These are phyloP conservation scores for Eumeta japonica DNA, from an alignment of 1,140 invertebrate genomes.

Conservation along the genomic window DNA sequence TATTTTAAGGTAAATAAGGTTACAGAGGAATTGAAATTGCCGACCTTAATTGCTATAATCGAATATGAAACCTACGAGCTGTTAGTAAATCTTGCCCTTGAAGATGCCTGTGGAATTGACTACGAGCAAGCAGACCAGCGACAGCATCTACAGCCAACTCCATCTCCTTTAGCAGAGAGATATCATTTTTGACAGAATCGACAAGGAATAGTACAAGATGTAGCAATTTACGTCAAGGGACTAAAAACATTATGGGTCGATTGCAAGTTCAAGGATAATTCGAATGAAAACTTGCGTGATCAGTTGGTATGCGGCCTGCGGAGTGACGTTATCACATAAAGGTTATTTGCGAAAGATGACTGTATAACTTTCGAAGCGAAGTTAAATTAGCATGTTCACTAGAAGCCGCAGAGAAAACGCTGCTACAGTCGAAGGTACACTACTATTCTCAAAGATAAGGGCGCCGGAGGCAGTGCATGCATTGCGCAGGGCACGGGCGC, in stretches of 20 bases:
- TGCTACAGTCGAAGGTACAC: constrained; percentile 7
- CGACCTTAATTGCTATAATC: constrained; percentile 13
- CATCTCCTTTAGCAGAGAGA: constrained; percentile 10
- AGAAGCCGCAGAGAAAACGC: constrained; percentile 14
- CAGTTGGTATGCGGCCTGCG: constrained; percentile 17
- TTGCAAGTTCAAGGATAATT: constrained; percentile 8
- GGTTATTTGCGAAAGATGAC: constrained; percentile 16
- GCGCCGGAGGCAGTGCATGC: background rate
- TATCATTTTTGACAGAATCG: constrained; percentile 14
- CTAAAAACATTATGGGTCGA: constrained; percentile 14
- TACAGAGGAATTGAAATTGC: constrained; percentile 6
- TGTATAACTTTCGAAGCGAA: constrained; percentile 6
- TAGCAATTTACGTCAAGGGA: constrained; percentile 9
- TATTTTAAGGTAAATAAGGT: constrained; percentile 14
- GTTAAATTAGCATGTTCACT: constrained; percentile 8
- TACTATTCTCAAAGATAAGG: background rate
- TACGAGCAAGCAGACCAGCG: constrained; percentile 1
- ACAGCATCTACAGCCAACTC: constrained; percentile 1
- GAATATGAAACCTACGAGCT: constrained; percentile 8
- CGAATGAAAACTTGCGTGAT: constrained; percentile 14
- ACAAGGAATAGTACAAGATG: constrained; percentile 8
- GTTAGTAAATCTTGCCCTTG: constrained; percentile 2
- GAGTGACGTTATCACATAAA: constrained; percentile 14
- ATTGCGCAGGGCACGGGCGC: background rate
- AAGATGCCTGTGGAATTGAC: constrained; percentile 1